Percentiles rank a stretch among this genome's conserved stretches.
Evolutionary conservation across 1,140 invertebrate genomes (phyloP).

Genomic region (Papilio polytes): DNA sequence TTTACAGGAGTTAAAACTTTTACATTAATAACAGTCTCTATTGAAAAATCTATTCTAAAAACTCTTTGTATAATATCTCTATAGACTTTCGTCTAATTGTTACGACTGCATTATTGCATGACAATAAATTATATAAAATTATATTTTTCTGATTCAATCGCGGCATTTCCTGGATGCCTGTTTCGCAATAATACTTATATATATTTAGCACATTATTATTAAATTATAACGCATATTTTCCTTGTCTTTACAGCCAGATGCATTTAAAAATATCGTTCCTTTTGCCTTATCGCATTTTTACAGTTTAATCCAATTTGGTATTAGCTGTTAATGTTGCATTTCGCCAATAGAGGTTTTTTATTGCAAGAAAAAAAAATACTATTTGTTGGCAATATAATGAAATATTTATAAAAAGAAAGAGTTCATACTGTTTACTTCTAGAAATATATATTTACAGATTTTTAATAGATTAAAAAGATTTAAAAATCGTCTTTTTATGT

Average conservation of each 20-base stretch:
- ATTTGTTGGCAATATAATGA: background rate
- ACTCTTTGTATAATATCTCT: conserved; percentile 39
- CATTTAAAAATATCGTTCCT: conserved; percentile 73
- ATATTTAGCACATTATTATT: conserved; percentile 39
- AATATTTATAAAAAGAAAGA: background rate
- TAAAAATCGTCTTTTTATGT: background rate
- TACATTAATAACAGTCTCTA: background rate
- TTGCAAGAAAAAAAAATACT: background rate
- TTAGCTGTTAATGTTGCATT: conserved; percentile 64
- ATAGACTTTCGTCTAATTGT: conserved; percentile 37
- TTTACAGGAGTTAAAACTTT: too few species aligned
- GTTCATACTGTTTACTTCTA: background rate
- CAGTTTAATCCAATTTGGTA: conserved; percentile 59
- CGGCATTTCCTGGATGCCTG: conserved; percentile 42
- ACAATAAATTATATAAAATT: conserved; percentile 75
- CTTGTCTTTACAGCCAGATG: conserved; percentile 56
- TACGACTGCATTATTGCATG: conserved; percentile 68
- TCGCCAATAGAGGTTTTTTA: conserved; percentile 42
- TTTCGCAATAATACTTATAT: conserved; percentile 39
- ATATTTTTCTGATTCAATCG: conserved; percentile 65
- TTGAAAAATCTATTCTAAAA: background rate
- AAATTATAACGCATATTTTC: conserved; percentile 32
- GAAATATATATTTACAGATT: too few species aligned
- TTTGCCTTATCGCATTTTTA: conserved; percentile 50
- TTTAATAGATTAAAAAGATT: too few species aligned